Conservation (phyloP, 2,888 invertebrate species). For the Drosophila yooni region DNA sequence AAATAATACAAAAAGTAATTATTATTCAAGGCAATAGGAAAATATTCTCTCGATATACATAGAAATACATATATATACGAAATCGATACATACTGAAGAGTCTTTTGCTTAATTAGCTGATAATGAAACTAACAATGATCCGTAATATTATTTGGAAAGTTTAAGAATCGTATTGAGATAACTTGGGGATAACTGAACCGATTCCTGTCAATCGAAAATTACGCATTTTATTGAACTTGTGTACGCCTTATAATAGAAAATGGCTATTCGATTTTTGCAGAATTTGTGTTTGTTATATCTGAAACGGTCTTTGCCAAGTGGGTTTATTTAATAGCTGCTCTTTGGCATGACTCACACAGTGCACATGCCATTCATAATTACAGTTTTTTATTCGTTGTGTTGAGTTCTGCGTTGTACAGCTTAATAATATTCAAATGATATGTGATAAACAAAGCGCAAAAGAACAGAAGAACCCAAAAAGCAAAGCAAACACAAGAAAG, state of each 20-base stretch:
- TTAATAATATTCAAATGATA: background rate
- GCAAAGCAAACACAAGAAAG: background rate
- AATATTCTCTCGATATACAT: background rate
- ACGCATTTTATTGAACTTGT: background rate
- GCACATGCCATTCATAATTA: background rate
- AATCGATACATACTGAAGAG: background rate
- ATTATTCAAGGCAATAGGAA: background rate
- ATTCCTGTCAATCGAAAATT: background rate
- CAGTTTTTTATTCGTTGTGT: background rate
- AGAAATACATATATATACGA: background rate
- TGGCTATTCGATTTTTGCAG: background rate
- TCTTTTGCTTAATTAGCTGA: background rate
- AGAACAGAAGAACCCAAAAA: background rate
- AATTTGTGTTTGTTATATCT: background rate
- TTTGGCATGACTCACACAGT: background rate
- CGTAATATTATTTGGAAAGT: background rate
- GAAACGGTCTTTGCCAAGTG: background rate
- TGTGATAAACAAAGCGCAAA: background rate
- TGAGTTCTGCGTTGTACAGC: background rate
- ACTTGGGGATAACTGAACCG: background rate
- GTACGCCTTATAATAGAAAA: background rate
- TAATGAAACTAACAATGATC: background rate
- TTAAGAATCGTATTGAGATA: background rate
- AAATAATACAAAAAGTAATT: too few species aligned
- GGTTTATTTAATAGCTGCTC: background rate